phyloP scores from a whole-genome alignment of 2,113 vertebrate genomes.

The Suricata suricatta region DNA sequence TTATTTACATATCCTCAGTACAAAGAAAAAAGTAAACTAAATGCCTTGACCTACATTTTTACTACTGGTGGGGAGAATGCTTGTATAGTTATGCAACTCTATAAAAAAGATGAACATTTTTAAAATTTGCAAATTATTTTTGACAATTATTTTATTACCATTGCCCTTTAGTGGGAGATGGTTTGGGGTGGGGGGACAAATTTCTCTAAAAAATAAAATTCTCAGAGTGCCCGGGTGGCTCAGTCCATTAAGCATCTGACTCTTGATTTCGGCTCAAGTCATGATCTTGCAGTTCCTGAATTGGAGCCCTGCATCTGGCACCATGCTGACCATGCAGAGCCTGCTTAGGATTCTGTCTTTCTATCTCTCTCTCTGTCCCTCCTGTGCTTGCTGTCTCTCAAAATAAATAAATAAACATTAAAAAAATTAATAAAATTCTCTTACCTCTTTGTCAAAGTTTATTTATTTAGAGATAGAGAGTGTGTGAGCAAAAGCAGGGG shows the following conservation, averaged over 20 bases:
- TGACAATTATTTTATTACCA: not conserved
- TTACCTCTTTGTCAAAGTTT: not conserved
- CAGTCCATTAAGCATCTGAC: not conserved
- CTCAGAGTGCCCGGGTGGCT: too few relatives aligned
- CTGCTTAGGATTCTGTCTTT: too few relatives aligned
- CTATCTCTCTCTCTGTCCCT: too few relatives aligned
- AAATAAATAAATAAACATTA: too few relatives aligned
- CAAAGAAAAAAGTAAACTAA: not conserved
- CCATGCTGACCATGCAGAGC: too few relatives aligned
- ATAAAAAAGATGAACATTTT: not conserved
- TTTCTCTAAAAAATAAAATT: not conserved
- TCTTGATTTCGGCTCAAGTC: too few relatives aligned
- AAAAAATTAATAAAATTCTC: not conserved
- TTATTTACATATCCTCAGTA: not conserved
- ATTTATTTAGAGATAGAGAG: too few relatives aligned
- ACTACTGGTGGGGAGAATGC: not conserved
- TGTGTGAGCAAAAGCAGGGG: too few relatives aligned
- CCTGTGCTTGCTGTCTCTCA: too few relatives aligned
- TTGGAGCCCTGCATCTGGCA: too few relatives aligned
- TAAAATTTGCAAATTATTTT: not conserved
- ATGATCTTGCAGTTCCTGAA: too few relatives aligned
- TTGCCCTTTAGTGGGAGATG: not conserved
- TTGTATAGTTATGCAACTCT: not conserved
- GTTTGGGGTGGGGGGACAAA: not conserved
- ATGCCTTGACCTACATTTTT: not conserved